Percentiles rank a stretch among this genome's conserved stretches.
phyloP scores from a whole-genome alignment of 2,797 vertebrate species.

The Sebastes cheni region DNA sequence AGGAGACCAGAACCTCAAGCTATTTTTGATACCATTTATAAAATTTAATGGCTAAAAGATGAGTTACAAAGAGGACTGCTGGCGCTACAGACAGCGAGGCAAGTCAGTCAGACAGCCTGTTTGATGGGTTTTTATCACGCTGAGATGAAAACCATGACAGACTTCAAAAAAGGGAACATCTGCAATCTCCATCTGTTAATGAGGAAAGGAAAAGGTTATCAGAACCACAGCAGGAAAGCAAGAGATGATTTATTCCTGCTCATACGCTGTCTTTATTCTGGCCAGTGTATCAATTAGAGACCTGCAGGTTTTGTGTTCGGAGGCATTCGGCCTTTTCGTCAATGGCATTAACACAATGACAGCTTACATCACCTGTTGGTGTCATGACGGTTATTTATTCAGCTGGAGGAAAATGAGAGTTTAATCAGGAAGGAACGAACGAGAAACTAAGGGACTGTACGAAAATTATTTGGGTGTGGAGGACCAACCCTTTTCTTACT shows the following conservation, averaged over 20 bases:
- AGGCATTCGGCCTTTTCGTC: constrained; percentile 20
- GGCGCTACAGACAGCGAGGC: background rate
- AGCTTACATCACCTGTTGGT: background rate
- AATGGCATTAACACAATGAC: constrained; percentile 9
- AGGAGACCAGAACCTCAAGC: background rate
- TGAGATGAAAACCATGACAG: constrained; percentile 31
- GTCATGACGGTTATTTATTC: background rate
- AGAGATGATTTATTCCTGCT: constrained; percentile 22
- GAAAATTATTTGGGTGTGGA: background rate
- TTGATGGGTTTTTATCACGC: constrained; percentile 26
- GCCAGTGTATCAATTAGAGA: constrained; percentile 19
- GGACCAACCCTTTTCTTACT: background rate
- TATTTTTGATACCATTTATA: background rate
- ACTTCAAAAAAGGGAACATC: constrained; percentile 10
- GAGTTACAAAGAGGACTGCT: background rate
- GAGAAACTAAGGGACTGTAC: background rate
- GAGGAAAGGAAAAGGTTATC: constrained; percentile 58
- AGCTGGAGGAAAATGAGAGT: background rate
- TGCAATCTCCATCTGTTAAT: constrained; percentile 47
- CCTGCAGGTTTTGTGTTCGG: background rate
- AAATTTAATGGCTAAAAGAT: background rate
- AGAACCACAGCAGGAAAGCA: constrained; percentile 10
- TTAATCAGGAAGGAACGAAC: background rate
- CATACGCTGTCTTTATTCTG: background rate
- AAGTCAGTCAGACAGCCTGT: background rate